phyloP scores from a whole-genome alignment of 2,113 vertebrate species.

The Pica pica region DNA sequence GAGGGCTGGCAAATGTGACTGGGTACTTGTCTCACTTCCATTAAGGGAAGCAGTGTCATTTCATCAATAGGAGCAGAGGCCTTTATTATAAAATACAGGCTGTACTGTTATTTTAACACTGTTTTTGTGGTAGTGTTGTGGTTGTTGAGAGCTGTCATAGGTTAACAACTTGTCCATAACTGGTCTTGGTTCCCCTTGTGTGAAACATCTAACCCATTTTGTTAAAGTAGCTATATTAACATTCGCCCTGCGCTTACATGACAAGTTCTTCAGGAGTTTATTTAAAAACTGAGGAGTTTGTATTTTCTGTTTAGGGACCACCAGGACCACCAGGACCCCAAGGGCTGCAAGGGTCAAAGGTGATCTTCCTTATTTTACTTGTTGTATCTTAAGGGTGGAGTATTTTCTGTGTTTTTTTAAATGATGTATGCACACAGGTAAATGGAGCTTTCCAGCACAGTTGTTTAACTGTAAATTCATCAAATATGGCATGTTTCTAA shows the following conservation, averaged over 20 bases:
- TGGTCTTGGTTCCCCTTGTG: background rate
- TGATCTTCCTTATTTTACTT: constrained; percentile 59
- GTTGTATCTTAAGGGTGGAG: background rate
- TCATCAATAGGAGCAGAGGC: background rate
- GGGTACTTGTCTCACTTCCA: background rate
- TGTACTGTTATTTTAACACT: background rate
- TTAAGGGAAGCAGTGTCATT: background rate
- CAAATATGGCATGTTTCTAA: background rate
- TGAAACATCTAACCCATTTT: background rate
- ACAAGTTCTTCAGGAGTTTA: background rate
- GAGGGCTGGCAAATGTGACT: background rate
- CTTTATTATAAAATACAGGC: background rate
- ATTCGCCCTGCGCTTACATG: background rate
- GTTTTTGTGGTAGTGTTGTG: background rate
- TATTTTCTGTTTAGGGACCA: constrained; percentile 81
- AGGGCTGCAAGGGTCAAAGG: constrained; percentile 89
- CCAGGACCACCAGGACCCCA: constrained; percentile 85
- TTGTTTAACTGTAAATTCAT: background rate
- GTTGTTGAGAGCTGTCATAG: background rate
- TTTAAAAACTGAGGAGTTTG: background rate
- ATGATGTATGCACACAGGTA: background rate
- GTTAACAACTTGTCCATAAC: background rate
- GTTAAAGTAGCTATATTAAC: background rate
- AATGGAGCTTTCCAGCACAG: background rate
- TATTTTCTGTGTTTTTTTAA: background rate